These are phyloP conservation scores for Phengaris alcon DNA, from an alignment of 2,888 invertebrate genomes.

Conservation along the genomic window DNA sequence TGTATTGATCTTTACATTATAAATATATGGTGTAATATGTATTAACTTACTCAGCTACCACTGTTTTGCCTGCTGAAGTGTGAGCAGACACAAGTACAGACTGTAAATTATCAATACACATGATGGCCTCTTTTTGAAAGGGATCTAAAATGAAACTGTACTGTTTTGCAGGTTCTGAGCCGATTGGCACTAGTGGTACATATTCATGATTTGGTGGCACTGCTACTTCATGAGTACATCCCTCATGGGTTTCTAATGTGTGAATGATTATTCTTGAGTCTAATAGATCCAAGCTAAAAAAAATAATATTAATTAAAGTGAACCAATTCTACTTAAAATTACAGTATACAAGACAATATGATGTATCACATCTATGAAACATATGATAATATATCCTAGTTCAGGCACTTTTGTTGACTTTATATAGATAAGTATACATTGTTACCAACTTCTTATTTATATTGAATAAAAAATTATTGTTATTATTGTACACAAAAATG, in stretches of 20 bases:
- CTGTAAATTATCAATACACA: constrained; percentile 98
- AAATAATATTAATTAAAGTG: background rate
- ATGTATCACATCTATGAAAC: too few species aligned
- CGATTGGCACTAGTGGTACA: constrained; percentile 76
- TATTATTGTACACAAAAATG: background rate
- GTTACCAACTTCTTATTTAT: too few species aligned
- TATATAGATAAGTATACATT: too few species aligned
- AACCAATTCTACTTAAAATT: too few species aligned
- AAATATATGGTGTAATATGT: background rate
- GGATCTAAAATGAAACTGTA: constrained; percentile 98
- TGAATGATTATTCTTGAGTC: constrained; percentile 92
- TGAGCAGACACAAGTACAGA: constrained; percentile 99
- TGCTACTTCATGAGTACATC: constrained; percentile 98
- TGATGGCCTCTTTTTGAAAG: constrained; percentile 97
- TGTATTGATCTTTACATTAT: too few species aligned
- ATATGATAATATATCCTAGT: too few species aligned
- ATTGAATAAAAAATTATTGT: too few species aligned
- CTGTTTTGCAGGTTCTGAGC: constrained; percentile 89
- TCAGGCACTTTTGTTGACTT: too few species aligned
- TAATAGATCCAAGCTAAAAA: constrained; percentile 84
- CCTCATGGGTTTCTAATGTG: constrained; percentile 92
- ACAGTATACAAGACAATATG: too few species aligned
- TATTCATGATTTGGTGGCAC: constrained; percentile 93
- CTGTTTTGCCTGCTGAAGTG: constrained; percentile 99
- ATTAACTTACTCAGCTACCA: constrained; percentile 94